Conservation (phyloP, 2,113 vertebrate species). For the Bombycilla garrulus region DNA sequence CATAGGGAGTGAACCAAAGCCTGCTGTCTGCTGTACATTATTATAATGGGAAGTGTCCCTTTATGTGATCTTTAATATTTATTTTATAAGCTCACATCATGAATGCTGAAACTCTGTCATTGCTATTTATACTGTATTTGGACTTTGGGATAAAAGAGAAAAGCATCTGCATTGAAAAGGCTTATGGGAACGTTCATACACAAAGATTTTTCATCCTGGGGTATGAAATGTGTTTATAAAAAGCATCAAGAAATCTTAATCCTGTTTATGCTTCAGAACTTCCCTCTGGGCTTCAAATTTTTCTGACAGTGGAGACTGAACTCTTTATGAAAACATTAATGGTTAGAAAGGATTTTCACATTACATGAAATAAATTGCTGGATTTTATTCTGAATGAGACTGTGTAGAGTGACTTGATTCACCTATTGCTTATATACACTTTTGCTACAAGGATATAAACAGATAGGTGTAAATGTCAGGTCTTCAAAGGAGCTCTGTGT, state of each 20-base stretch:
- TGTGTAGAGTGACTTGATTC: neutral
- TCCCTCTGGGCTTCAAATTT: conserved; percentile 5
- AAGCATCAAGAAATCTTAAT: conserved; percentile 47
- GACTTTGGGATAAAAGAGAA: conserved; percentile 31
- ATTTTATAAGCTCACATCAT: conserved; percentile 23
- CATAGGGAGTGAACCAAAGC: neutral
- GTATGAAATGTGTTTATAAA: conserved; percentile 8
- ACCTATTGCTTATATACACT: neutral
- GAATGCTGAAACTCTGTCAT: conserved; percentile 30
- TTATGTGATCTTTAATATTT: conserved; percentile 35
- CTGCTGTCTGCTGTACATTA: neutral
- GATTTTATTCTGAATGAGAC: conserved; percentile 2
- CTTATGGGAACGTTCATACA: conserved; percentile 12
- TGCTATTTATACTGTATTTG: conserved; percentile 37
- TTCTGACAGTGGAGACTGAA: neutral
- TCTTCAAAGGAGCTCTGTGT: neutral
- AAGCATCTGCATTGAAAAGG: conserved; percentile 17
- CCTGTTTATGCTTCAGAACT: conserved; percentile 44
- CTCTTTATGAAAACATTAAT: conserved; percentile 33
- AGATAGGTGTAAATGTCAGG: neutral
- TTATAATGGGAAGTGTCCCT: neutral
- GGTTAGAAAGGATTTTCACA: conserved; percentile 7
- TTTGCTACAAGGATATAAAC: neutral
- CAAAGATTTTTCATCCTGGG: neutral
- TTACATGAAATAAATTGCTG: neutral